phyloP scores from a whole-genome alignment of 2,797 vertebrate genomes.

The Rousettus madagascariensis region DNA sequence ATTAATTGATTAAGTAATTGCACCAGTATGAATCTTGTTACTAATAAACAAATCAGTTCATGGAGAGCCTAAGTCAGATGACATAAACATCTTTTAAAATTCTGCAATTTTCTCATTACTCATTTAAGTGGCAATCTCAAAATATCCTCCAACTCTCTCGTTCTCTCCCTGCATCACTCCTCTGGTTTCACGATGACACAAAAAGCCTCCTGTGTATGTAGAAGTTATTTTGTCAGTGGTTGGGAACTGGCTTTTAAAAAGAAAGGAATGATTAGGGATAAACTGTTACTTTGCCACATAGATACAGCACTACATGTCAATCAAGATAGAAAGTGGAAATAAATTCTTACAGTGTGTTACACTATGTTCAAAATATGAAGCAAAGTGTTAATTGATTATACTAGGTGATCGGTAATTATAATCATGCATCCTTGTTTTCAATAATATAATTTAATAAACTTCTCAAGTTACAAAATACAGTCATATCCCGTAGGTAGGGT shows the following conservation, averaged over 20 bases:
- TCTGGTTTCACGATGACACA: background rate
- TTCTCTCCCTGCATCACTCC: background rate
- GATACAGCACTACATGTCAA: background rate
- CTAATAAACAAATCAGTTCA: background rate
- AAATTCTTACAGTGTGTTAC: background rate
- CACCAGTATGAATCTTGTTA: background rate
- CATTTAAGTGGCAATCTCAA: background rate
- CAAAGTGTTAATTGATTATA: background rate
- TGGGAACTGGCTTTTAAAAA: background rate
- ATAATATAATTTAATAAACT: background rate
- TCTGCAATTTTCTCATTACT: background rate
- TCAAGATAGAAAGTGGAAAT: background rate
- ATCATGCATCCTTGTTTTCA: background rate
- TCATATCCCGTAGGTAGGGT: background rate
- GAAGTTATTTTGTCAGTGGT: background rate
- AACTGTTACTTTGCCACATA: background rate
- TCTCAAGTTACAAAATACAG: background rate
- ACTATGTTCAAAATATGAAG: background rate
- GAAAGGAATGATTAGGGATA: background rate
- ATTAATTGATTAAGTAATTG: background rate
- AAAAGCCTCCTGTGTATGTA: background rate
- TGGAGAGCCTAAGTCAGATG: background rate
- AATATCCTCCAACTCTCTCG: background rate
- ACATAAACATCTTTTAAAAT: background rate
- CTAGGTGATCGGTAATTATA: background rate